Conservation (phyloP, 2,888 invertebrate genomes). For the Acanthoscelides obtectus region DNA sequence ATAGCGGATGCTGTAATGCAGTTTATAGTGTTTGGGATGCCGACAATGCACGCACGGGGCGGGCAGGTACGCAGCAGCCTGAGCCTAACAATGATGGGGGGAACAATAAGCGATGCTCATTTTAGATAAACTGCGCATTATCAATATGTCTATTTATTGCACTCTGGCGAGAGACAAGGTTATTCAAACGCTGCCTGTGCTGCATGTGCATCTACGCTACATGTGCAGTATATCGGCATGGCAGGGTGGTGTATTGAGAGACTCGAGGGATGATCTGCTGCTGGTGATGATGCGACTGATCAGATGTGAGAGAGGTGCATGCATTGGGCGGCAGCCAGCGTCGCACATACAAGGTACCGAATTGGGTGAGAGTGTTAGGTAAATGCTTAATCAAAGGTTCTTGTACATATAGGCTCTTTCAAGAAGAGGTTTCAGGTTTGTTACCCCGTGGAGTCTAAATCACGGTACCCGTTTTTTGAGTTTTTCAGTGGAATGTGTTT, state of each 20-base stretch:
- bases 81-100: constrained; percentile 17
- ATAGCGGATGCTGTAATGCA: background rate
- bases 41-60: background rate
- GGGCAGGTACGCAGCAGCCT: background rate
- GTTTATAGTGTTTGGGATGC: background rate
- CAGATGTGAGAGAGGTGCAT: background rate
- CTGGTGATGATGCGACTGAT: background rate
- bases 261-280: background rate
- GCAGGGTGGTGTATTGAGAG: background rate
- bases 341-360: background rate
- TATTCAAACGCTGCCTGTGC: constrained; percentile 13
- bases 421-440: too few relatives aligned
- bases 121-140: constrained; percentile 22
- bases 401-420: too few relatives aligned
- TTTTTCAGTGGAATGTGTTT: too few relatives aligned
- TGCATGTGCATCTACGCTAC: background rate
- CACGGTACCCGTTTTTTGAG: too few relatives aligned
- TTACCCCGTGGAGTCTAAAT: too few relatives aligned
- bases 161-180: constrained; percentile 12
- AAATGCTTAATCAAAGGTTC: too few relatives aligned
- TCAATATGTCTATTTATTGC: constrained; percentile 21
- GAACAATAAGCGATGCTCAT: constrained; percentile 23
- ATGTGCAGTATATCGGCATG: background rate
- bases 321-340: background rate
- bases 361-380: background rate